These are phyloP conservation scores for Pterostichus niger DNA, from an alignment of 2,888 invertebrate species.

Conservation along the genomic window DNA sequence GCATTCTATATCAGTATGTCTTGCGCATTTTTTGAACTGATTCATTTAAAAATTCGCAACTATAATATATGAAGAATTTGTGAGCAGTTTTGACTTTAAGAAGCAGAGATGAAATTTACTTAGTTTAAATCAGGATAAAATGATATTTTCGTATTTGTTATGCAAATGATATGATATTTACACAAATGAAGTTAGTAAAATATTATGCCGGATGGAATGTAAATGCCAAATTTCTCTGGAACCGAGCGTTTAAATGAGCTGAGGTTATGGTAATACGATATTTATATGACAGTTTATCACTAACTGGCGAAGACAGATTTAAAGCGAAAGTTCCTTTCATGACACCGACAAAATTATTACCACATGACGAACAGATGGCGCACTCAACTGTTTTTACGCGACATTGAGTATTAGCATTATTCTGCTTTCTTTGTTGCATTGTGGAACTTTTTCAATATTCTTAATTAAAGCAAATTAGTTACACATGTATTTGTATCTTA, in stretches of 20 bases:
- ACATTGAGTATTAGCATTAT: conserved; percentile 9
- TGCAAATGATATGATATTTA: conserved; percentile 28
- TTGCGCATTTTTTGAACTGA: too few relatives aligned
- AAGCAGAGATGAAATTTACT: not conserved
- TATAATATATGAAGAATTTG: too few relatives aligned
- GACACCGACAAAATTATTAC: conserved; percentile 53
- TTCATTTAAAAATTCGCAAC: too few relatives aligned
- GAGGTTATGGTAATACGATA: conserved; percentile 56
- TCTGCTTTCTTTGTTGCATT: conserved; percentile 45
- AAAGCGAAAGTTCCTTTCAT: conserved; percentile 60
- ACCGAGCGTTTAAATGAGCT: not conserved
- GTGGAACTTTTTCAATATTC: conserved; percentile 16
- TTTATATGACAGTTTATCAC: conserved; percentile 57
- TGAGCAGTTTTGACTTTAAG: too few relatives aligned
- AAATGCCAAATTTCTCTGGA: conserved; percentile 32
- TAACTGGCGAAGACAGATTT: conserved; percentile 58
- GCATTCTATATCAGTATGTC: too few relatives aligned
- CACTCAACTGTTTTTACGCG: conserved; percentile 22
- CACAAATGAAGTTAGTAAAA: conserved; percentile 35
- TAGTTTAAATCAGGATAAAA: not conserved
- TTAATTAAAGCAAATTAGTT: conserved; percentile 56
- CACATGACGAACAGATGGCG: conserved; percentile 59
- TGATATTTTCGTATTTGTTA: conserved; percentile 4
- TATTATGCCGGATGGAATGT: not conserved
- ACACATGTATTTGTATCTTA: conserved; percentile 48